These are phyloP conservation scores for Dicaeum eximium DNA, from an alignment of 2,113 vertebrate genomes.

Conservation along the genomic window DNA sequence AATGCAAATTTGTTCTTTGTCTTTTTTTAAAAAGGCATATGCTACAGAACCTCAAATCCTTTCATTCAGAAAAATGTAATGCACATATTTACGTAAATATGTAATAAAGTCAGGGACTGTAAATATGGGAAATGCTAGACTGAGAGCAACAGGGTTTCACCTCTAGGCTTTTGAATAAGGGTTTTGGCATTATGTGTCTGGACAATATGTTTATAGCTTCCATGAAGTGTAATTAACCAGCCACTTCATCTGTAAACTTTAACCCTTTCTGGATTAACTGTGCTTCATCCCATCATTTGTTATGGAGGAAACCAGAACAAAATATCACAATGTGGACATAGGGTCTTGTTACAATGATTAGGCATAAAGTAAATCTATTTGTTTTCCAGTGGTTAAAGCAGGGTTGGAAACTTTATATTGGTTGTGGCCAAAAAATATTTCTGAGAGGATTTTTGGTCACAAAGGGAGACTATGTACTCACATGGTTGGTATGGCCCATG, in stretches of 20 bases:
- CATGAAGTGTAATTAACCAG: neutral
- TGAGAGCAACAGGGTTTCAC: neutral
- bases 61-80: neutral
- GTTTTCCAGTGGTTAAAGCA: conserved; percentile 3
- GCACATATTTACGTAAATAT: neutral
- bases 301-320: neutral
- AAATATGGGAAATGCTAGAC: neutral
- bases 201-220: neutral
- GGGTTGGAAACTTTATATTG: neutral
- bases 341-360: neutral
- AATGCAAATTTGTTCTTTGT: neutral
- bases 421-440: neutral
- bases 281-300: neutral
- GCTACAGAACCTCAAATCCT: neutral
- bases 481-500: neutral
- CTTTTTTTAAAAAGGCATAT: neutral
- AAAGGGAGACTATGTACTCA: neutral
- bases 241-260: neutral
- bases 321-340: neutral
- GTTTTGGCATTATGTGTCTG: neutral
- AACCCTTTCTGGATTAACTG: neutral
- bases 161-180: neutral
- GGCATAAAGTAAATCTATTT: neutral
- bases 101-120: neutral
- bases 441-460: neutral